phyloP scores from a whole-genome alignment of 1,140 invertebrate genomes.

The Heliconius himera region DNA sequence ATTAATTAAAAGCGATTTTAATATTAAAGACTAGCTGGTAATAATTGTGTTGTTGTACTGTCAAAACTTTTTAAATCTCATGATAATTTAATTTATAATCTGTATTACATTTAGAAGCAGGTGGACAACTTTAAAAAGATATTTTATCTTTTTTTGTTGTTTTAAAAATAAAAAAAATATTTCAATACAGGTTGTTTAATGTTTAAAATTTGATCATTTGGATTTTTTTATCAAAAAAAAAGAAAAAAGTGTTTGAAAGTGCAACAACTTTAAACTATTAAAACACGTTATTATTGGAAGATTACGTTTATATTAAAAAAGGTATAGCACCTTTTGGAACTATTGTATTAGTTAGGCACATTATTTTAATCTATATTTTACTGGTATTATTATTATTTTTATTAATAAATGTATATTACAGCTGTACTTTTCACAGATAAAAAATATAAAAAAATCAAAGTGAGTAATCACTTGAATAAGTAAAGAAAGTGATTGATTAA shows the following conservation, averaged over 20 bases:
- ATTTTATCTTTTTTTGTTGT: no score
- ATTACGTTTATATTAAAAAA: conserved; percentile 51
- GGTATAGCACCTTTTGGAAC: conserved; percentile 64
- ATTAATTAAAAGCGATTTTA: conserved; percentile 44
- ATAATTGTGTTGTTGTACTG: conserved; percentile 34
- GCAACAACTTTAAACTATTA: conserved; percentile 35
- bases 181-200: no score
- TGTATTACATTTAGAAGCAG: no score
- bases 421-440: conserved; percentile 1
- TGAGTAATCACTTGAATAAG: conserved; percentile 13
- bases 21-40: conserved; percentile 52
- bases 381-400: conserved; percentile 42
- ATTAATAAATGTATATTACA: neutral
- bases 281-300: conserved; percentile 50
- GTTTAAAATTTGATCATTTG: neutral
- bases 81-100: no score
- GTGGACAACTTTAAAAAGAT: no score
- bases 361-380: conserved; percentile 51
- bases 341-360: conserved; percentile 61
- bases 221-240: neutral
- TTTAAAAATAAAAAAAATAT: no score
- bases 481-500: conserved; percentile 5
- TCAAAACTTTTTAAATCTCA: conserved; percentile 25
- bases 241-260: conserved; percentile 32
- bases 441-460: neutral